Evolutionary conservation across 2,113 vertebrate genomes (phyloP).

Genomic region (Lepisosteus oculatus): DNA sequence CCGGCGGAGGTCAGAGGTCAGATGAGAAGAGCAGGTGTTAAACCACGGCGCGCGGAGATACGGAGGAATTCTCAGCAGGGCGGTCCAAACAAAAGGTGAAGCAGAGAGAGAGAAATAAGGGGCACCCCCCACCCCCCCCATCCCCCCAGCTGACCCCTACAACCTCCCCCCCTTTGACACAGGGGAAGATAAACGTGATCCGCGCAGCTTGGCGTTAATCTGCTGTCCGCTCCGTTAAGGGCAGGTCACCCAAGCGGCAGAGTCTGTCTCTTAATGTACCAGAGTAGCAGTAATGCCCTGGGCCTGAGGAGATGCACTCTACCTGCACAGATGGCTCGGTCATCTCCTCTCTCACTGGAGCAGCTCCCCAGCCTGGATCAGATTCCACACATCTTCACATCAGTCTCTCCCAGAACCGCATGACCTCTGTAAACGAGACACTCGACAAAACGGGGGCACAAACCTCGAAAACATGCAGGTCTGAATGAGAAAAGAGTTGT

Average conservation of each 20-base stretch:
- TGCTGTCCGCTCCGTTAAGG: slow-evolving; percentile 25
- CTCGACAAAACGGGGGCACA: too few species aligned
- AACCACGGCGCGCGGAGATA: too few species aligned
- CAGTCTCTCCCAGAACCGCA: too few species aligned
- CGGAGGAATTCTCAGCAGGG: too few species aligned
- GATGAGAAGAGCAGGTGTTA: too few species aligned
- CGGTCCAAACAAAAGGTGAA: background rate
- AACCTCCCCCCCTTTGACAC: slow-evolving; percentile 20
- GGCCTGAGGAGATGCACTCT: slow-evolving; percentile 21
- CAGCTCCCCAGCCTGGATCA: slow-evolving; percentile 12
- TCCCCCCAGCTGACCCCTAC: slow-evolving; percentile 21
- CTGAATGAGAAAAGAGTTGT: too few species aligned
- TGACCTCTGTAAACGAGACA: too few species aligned
- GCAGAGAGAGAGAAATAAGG: slow-evolving; percentile 50
- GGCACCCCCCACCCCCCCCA: slow-evolving; percentile 5
- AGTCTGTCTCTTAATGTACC: slow-evolving; percentile 48
- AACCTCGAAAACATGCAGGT: too few species aligned
- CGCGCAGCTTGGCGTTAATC: slow-evolving; percentile 23
- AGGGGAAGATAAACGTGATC: background rate
- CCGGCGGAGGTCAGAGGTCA: too few species aligned
- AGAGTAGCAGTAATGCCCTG: slow-evolving; percentile 60
- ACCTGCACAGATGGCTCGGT: slow-evolving; percentile 1
- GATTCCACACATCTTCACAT: too few species aligned
- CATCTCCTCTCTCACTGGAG: slow-evolving; percentile 35
- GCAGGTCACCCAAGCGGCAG: slow-evolving; percentile 41